Evolutionary conservation across 2,797 vertebrate species (phyloP).

Genomic region (Botia almorhae): DNA sequence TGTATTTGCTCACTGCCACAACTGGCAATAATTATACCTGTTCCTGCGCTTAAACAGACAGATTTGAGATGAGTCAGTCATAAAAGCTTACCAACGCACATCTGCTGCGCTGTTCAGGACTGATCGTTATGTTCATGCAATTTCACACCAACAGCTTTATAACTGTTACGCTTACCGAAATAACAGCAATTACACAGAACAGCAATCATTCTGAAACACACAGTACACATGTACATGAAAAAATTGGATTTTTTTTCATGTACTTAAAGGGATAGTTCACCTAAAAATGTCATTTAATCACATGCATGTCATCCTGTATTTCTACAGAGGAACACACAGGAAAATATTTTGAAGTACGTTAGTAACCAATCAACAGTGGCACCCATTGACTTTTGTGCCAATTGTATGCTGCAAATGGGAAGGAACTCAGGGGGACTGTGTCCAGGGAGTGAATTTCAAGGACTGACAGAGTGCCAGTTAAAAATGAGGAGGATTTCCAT

Average conservation of each 20-base stretch:
- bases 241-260: not conserved
- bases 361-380: too few species aligned
- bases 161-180: conserved; percentile 5
- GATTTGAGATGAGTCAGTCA: conserved; percentile 19
- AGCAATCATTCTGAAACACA: not conserved
- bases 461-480: too few species aligned
- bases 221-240: not conserved
- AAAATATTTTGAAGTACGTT: too few species aligned
- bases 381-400: too few species aligned
- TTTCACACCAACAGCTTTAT: conserved; percentile 14
- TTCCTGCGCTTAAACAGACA: not conserved
- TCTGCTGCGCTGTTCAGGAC: conserved; percentile 3
- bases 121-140: conserved; percentile 5
- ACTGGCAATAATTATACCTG: conserved; percentile 16
- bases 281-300: not conserved
- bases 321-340: too few species aligned
- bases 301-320: too few species aligned
- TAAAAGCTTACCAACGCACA: conserved; percentile 5
- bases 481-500: too few species aligned
- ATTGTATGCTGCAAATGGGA: too few species aligned
- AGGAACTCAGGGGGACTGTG: too few species aligned
- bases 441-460: too few species aligned
- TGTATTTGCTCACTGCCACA: not conserved
- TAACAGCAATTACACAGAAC: conserved; percentile 20
- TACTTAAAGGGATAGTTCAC: not conserved